Conservation (phyloP, 2,888 invertebrate species). For the Scaeva pyrastri region DNA sequence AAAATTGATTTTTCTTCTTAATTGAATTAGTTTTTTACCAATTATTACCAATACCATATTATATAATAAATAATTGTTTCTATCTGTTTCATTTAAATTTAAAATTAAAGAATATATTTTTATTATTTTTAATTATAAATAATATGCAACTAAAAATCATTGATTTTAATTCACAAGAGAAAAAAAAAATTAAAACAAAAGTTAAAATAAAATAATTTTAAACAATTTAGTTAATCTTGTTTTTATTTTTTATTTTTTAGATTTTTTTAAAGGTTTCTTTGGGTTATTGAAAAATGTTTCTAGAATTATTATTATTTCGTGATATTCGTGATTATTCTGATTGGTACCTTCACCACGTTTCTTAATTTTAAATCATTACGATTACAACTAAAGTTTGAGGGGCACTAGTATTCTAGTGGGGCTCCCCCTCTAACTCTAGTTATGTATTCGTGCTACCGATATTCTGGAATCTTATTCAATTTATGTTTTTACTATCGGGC, state of each 20-base stretch:
- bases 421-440: background rate
- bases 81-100: constrained; percentile 53
- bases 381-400: background rate
- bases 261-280: constrained; percentile 15
- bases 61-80: constrained; percentile 29
- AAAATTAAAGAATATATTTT: constrained; percentile 50
- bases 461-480: background rate
- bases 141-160: constrained; percentile 42
- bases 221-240: constrained; percentile 64
- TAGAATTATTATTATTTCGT: no score
- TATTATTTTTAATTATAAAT: constrained; percentile 66
- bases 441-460: background rate
- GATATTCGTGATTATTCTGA: no score
- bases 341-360: background rate
- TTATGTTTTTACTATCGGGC: background rate
- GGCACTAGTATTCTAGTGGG: background rate
- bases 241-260: constrained; percentile 29
- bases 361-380: background rate
- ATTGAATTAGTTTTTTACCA: constrained; percentile 20
- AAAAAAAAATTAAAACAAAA: constrained; percentile 20
- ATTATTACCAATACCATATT: constrained; percentile 19
- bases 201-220: constrained; percentile 57
- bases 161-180: constrained; percentile 28
- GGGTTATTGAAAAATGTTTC: no score
- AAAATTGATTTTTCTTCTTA: constrained; percentile 32